Conservation (phyloP, 2,113 vertebrate species). For the Petromus typicus region DNA sequence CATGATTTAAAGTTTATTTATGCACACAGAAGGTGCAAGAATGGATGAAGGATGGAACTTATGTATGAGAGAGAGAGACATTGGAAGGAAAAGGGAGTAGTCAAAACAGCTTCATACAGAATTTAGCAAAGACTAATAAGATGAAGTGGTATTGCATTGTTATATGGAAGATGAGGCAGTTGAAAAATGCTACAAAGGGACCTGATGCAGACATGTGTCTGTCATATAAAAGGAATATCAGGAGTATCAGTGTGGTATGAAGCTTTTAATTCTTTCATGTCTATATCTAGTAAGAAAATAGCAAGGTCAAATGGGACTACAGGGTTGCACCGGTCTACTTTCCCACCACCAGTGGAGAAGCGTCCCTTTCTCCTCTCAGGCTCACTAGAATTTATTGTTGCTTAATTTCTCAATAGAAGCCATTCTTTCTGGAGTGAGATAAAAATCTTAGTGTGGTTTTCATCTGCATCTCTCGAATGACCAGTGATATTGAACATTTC, state of each 20-base stretch:
- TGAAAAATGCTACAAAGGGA: not conserved
- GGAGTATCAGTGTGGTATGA: not conserved
- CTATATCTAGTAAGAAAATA: no score
- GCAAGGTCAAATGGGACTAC: no score
- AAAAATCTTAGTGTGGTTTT: no score
- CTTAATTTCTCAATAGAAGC: no score
- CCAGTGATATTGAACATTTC: no score
- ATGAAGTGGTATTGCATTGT: not conserved
- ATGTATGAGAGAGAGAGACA: not conserved
- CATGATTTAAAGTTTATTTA: not conserved
- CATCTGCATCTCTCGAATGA: no score
- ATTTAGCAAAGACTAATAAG: not conserved
- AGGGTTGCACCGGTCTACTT: no score
- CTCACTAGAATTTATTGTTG: no score
- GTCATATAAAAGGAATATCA: not conserved
- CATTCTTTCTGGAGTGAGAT: no score
- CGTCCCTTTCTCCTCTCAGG: no score
- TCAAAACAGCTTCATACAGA: not conserved
- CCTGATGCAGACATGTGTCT: not conserved
- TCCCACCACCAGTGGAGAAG: no score
- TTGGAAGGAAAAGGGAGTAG: not conserved
- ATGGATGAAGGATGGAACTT: not conserved
- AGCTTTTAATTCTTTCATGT: no score
- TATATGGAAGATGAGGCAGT: not conserved
- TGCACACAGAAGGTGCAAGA: not conserved